phyloP scores from a whole-genome alignment of 2,888 invertebrate species.

The Eudasyphora cyanicolor region DNA sequence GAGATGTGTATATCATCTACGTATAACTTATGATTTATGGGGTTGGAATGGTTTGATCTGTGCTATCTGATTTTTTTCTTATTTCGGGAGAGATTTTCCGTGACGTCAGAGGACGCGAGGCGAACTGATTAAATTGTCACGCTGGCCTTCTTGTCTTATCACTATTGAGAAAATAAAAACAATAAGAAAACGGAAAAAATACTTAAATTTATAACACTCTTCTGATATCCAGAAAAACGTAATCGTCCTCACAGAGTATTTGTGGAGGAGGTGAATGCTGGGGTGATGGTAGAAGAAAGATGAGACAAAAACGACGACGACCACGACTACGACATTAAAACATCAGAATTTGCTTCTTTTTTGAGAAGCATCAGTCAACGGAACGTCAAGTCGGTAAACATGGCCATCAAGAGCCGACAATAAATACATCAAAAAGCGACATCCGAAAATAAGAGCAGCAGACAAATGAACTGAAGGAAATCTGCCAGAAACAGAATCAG shows the following conservation, averaged over 20 bases:
- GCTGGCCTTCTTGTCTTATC: constrained; percentile 1
- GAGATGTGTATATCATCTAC: not conserved
- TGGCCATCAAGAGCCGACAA: constrained; percentile 58
- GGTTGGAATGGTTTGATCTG: constrained; percentile 19
- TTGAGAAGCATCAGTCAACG: constrained; percentile 39
- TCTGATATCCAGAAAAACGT: not conserved
- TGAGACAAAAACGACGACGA: not conserved
- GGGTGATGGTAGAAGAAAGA: not conserved
- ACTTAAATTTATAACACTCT: not conserved
- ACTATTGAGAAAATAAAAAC: not conserved
- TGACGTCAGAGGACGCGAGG: constrained; percentile 52
- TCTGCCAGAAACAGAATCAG: constrained; percentile 17
- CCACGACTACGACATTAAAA: not conserved
- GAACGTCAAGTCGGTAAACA: constrained; percentile 55
- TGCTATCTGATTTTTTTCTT: too few relatives aligned
- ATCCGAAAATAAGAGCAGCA: constrained; percentile 57
- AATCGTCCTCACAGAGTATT: not conserved
- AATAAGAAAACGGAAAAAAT: not conserved
- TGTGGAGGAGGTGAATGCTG: too few relatives aligned
- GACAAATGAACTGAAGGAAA: constrained; percentile 59
- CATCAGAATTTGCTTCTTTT: too few relatives aligned
- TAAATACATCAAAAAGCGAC: constrained; percentile 65
- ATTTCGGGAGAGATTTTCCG: constrained; percentile 5
- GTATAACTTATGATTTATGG: constrained; percentile 25
- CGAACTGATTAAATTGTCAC: constrained; percentile 55